Base-by-base conservation (phyloP, 2,888 invertebrate species). In the Epiblema foenella region DNA sequence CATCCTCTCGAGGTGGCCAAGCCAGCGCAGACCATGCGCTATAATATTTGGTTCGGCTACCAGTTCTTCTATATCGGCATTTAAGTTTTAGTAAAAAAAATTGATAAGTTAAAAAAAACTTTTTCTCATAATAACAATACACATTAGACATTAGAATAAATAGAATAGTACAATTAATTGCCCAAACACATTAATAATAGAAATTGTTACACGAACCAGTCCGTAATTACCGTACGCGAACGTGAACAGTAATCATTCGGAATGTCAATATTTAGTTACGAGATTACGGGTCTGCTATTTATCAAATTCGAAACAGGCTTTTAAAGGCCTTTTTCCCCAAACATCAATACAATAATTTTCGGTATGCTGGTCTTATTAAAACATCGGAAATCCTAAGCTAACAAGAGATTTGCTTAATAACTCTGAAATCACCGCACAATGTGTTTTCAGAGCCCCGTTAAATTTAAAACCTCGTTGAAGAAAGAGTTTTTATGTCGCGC, bases 381-480 rank as follows among this genome's bases (percentile, higher is more conserved):
- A 71, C 62, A 71, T 71, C 51, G 62, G 60, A 37, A 56, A 51
- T 67, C 71, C 71, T 71, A 71, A 67, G 56, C 51, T 66, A 71
- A 71, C 66, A 67, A 42, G 56, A 62, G 62, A 67, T 71, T 71
- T 71, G 66, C 51, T 71, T 71, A 71, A 71, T 67, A 71, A 71
- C 60, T 67, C 62, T 67, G 60, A 37, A 67, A 71, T 51, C 66
- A 60, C 15, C 63, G 37, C 66, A 62, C 56, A 62, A 29, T 67
- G 60, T 71, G 60, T 67, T 67, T 71, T 71, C 51, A 67, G 66
- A 56, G 66, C 37, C 49, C 66, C 39, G 54, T 37, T 11, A n/a
- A 20, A 39, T 60, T 24, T 66, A 67, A 71, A 71, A 54, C 59
- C 65, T 65, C 59, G 59, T 70, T 70, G 52, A 46, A 59, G 69